These are phyloP conservation scores for Helicoverpa assulta DNA, from an alignment of 2,888 invertebrate genomes.

Conservation along the genomic window DNA sequence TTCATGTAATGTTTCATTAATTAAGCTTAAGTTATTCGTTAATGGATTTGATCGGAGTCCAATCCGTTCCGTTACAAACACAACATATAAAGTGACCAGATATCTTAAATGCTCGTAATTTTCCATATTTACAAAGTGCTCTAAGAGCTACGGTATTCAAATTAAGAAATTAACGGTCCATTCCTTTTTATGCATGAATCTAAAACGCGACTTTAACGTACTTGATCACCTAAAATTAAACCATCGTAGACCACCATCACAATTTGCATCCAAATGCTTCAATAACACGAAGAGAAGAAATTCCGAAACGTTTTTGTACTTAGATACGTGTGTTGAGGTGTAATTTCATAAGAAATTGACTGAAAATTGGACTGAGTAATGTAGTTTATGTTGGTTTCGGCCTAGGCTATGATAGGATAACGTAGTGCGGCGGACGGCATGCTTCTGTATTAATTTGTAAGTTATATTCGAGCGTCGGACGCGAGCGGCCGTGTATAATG, in stretches of 20 bases:
- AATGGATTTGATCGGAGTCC: constrained; percentile 71
- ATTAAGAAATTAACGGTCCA: constrained; percentile 72
- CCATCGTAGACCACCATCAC: constrained; percentile 45
- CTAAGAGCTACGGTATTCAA: constrained; percentile 69
- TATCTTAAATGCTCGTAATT: constrained; percentile 73
- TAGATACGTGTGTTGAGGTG: constrained; percentile 82
- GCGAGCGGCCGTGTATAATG: constrained; percentile 71
- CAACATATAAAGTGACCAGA: constrained; percentile 67
- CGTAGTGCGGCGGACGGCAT: constrained; percentile 86
- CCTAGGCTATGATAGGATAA: constrained; percentile 87
- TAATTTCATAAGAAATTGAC: constrained; percentile 89
- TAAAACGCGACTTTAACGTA: constrained; percentile 47
- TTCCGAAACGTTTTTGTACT: constrained; percentile 83
- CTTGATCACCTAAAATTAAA: constrained; percentile 56
- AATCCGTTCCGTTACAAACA: constrained; percentile 69
- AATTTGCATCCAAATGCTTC: constrained; percentile 61
- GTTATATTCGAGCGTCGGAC: constrained; percentile 69
- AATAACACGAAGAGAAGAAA: constrained; percentile 71
- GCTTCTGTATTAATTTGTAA: constrained; percentile 80
- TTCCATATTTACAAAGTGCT: constrained; percentile 71
- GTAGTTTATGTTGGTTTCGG: constrained; percentile 87
- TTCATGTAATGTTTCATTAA: constrained; percentile 73
- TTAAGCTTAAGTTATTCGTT: constrained; percentile 76
- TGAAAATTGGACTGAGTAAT: constrained; percentile 90
- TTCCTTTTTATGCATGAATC: constrained; percentile 54